phyloP scores from a whole-genome alignment of 2,797 vertebrate genomes.

The Sebastes oblongus region DNA sequence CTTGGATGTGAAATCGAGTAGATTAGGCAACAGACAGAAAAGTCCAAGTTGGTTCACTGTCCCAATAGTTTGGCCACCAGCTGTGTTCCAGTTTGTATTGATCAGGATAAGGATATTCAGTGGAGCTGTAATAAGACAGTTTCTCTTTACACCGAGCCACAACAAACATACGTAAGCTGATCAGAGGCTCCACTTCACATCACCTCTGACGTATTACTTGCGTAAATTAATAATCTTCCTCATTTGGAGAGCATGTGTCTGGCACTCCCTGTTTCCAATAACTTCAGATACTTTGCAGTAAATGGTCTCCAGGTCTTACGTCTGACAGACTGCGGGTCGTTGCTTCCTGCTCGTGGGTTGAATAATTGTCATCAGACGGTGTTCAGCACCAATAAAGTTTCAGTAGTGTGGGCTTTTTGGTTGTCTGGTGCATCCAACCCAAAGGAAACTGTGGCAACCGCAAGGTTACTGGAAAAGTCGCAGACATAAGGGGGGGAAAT shows the following conservation, averaged over 20 bases:
- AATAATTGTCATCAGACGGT: conserved; percentile 75
- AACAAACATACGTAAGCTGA: conserved; percentile 46
- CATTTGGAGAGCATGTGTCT: conserved; percentile 72
- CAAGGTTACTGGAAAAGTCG: conserved; percentile 59
- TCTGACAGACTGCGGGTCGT: conserved; percentile 58
- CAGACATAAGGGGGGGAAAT: background rate
- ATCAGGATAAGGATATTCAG: conserved; percentile 23
- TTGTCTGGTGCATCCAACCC: conserved; percentile 58
- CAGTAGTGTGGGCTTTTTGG: conserved; percentile 69
- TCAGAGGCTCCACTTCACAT: conserved; percentile 30
- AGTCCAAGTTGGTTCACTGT: background rate
- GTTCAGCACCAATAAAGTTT: conserved; percentile 74
- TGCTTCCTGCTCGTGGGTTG: conserved; percentile 73
- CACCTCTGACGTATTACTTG: conserved; percentile 60
- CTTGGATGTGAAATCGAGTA: background rate
- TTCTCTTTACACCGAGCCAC: conserved; percentile 49
- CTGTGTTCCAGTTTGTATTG: conserved; percentile 26
- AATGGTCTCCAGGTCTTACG: conserved; percentile 69
- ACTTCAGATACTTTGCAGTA: conserved; percentile 61
- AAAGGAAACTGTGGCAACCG: conserved; percentile 59
- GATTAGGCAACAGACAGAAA: background rate
- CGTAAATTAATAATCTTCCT: conserved; percentile 61
- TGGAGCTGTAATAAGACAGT: conserved; percentile 24
- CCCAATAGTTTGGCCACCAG: background rate
- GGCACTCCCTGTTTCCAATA: conserved; percentile 49